A percentile compares a stretch with the other conserved stretches of the same genome.
phyloP scores from a whole-genome alignment of 1,140 invertebrate species.

The Meteorus sp. region DNA sequence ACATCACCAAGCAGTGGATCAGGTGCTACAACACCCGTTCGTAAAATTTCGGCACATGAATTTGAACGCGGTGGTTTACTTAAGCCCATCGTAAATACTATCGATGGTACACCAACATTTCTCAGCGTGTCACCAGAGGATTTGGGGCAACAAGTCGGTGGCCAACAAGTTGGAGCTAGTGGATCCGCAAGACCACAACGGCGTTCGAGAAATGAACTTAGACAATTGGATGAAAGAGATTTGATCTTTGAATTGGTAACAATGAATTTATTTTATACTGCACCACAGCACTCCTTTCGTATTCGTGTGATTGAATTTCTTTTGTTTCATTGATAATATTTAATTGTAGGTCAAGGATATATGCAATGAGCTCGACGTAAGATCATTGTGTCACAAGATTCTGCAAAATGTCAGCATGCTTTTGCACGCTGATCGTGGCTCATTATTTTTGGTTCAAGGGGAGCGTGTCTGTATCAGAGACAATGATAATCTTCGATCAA shows the following conservation, averaged over 20 bases:
- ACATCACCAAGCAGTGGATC: conserved; percentile 57
- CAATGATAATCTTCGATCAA: background rate
- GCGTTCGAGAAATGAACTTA: conserved; percentile 78
- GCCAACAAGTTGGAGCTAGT: conserved; percentile 49
- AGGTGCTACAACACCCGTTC: conserved; percentile 86
- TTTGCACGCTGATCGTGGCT: conserved; percentile 89
- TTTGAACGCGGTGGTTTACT: conserved; percentile 89
- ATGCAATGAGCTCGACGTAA: conserved; percentile 92
- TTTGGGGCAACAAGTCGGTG: conserved; percentile 36
- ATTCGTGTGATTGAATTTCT: background rate
- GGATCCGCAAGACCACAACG: conserved; percentile 67
- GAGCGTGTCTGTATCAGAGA: conserved; percentile 54
- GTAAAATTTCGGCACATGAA: conserved; percentile 94
- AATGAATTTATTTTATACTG: background rate
- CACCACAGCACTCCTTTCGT: conserved; percentile 2
- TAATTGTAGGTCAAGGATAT: conserved; percentile 83
- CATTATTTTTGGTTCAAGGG: conserved; percentile 89
- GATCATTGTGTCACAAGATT: conserved; percentile 93
- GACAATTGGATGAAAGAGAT: conserved; percentile 89
- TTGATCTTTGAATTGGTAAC: conserved; percentile 90
- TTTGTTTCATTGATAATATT: conserved; percentile 18
- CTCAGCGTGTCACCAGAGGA: conserved; percentile 64
- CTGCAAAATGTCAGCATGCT: conserved; percentile 92
- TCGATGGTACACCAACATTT: conserved; percentile 90
- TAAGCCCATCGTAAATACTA: conserved; percentile 88